Conservation (phyloP, 1,140 invertebrate genomes). For the Galleria mellonella region DNA sequence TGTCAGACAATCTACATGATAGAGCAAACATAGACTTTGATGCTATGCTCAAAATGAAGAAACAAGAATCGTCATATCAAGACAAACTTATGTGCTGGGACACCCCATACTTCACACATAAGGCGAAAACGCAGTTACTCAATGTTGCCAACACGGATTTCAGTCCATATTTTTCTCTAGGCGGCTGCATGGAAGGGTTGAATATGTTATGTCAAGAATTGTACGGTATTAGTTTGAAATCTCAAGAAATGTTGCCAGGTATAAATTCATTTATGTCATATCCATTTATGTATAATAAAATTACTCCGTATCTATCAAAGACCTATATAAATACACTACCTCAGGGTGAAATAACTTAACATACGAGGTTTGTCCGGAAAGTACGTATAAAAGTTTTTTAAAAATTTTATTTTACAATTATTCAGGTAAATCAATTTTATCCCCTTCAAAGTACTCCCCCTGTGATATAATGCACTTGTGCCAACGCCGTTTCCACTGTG, state of each 20-base stretch:
- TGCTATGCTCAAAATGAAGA: conserved; percentile 85
- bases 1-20: conserved; percentile 81
- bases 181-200: conserved; percentile 96
- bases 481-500: no score
- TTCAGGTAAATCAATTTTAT: no score
- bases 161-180: conserved; percentile 94
- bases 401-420: no score
- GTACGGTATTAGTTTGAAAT: conserved; percentile 86
- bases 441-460: no score
- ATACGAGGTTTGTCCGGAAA: no score
- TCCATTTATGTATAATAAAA: no score
- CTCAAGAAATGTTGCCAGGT: conserved; percentile 79
- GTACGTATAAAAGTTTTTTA: no score
- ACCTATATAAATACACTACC: no score
- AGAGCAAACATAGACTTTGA: conserved; percentile 82
- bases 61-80: conserved; percentile 66
- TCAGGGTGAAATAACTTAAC: no score
- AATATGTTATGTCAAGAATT: conserved; percentile 88
- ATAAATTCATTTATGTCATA: neutral
- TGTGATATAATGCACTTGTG: no score
- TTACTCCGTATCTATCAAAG: no score
- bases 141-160: conserved; percentile 82
- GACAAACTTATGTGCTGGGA: conserved; percentile 85
- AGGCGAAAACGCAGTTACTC: conserved; percentile 82
- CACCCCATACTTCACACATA: conserved; percentile 85